Percentiles rank a stretch among this genome's conserved stretches.
Evolutionary conservation across 2,797 vertebrate genomes (phyloP).

Genomic region (Champsocephalus gunnari): DNA sequence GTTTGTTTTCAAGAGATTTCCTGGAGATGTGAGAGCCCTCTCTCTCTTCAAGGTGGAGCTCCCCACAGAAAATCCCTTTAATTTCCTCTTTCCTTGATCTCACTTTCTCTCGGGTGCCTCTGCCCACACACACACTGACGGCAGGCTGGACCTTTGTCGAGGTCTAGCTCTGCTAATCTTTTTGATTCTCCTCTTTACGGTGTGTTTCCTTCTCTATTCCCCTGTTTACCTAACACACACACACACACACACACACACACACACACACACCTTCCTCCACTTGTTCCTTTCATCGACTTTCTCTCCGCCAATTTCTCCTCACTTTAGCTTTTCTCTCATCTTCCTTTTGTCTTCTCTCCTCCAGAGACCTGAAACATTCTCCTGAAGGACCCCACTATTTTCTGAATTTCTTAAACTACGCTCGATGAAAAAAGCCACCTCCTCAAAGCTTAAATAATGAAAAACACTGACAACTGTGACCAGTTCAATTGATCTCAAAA

Average conservation of each 20-base stretch:
- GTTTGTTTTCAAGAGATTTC: slow-evolving; percentile 24
- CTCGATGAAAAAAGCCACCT: not conserved
- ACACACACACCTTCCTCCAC: too few species aligned
- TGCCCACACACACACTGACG: slow-evolving; percentile 28
- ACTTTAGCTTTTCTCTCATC: slow-evolving; percentile 2
- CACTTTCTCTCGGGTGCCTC: slow-evolving; percentile 46
- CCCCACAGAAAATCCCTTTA: slow-evolving; percentile 60
- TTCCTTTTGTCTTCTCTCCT: not conserved
- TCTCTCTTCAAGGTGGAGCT: slow-evolving; percentile 47
- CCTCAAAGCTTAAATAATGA: not conserved
- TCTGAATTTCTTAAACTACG: slow-evolving; percentile 18
- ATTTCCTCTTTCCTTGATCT: slow-evolving; percentile 67
- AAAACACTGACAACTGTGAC: too few species aligned
- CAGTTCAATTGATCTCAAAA: too few species aligned
- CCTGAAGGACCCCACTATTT: not conserved
- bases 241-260: not conserved
- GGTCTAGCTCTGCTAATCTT: slow-evolving; percentile 24
- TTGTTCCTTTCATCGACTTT: not conserved
- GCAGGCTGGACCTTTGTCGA: slow-evolving; percentile 23
- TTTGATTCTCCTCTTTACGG: slow-evolving; percentile 21
- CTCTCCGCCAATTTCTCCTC: not conserved
- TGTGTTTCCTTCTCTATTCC: slow-evolving; percentile 30
- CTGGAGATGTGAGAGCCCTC: slow-evolving; percentile 39
- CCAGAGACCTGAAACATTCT: not conserved
- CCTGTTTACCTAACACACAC: not conserved